Evolutionary conservation across 2,888 invertebrate species (phyloP), one percentile per base, ranked within the genome.

Genomic region (Cheilosia variabilis): DNA sequence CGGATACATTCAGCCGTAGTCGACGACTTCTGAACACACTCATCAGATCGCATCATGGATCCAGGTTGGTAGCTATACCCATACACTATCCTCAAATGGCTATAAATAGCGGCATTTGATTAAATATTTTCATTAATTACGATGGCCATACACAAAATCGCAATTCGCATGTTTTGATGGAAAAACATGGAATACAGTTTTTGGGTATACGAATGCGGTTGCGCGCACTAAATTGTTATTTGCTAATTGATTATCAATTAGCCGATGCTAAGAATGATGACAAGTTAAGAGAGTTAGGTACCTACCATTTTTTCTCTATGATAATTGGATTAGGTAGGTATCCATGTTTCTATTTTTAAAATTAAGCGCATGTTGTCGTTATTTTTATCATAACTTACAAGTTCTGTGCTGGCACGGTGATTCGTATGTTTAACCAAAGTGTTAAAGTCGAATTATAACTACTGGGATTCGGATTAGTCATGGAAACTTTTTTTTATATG

Each of bases 41-140:
- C 45, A n/a, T 34, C 27, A 37, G 58, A 52, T 57, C 50, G n/a
- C 31, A 57, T 9, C 19, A 76, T 86, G 86, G 86, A 86, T 58
- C 86, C 86, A 86, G 86, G 86, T 86, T 81, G 53, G 86, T 86
- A 31, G 2, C 10, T 19, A 19, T 17, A 63, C 52, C 31, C 41
- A 27, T 6, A 13, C 37, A 0, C 37, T 37, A 13, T 37, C 13
- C 0, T 13, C 13, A 37, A 4, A 50, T 45, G 24, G 57, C 57
- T 57, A 71, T 62, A 69, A 45, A 50, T 72, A 72, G 53, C 43
- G 13, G 41, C 19, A 43, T 50, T 19, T 68, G 69, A 69, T 62
- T 77, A 45, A 77, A 77, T 77, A 62, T 78, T 71, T 63, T 50
- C 47, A 63, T 78, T 47, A 71, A 69, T 71, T 78, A 63, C 41